Percentiles rank a stretch among this genome's conserved stretches.
Conservation (phyloP, 1,140 invertebrate species). For the Lineus longissimus region DNA sequence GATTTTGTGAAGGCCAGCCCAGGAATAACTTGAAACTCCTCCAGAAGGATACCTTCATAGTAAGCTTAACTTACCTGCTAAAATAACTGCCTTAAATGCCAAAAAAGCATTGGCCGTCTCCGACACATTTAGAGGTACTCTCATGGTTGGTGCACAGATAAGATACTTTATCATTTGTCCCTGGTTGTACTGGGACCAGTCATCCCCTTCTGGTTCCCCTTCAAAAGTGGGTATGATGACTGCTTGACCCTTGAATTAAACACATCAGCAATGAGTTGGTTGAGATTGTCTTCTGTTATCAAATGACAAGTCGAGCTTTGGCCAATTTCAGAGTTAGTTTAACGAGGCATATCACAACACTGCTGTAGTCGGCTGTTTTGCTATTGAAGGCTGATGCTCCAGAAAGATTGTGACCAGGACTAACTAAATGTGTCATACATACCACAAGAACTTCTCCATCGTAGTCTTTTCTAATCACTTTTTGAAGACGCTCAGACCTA, state of each 20-base stretch:
- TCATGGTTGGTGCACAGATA: slow-evolving; percentile 40
- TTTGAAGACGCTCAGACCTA: slow-evolving; percentile 38
- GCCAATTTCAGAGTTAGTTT: no score
- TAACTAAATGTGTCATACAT: slow-evolving; percentile 14
- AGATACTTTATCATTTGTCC: slow-evolving; percentile 38
- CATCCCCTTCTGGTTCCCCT: slow-evolving; percentile 14
- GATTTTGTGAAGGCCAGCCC: no score
- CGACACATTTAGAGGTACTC: slow-evolving; percentile 31
- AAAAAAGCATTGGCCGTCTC: slow-evolving; percentile 35
- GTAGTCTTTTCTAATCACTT: slow-evolving; percentile 30
- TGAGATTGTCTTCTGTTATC: no score
- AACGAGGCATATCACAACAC: no score
- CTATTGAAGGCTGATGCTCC: no score
- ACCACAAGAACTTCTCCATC: slow-evolving; percentile 42
- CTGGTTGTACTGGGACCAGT: slow-evolving; percentile 26
- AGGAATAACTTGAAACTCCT: no score
- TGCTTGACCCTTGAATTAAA: slow-evolving; percentile 33
- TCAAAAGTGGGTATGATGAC: slow-evolving; percentile 34
- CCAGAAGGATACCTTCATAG: no score
- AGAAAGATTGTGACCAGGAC: no score
- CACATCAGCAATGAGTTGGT: background rate
- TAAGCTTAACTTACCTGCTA: slow-evolving; percentile 36
- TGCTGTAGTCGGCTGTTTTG: no score
- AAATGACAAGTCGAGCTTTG: no score
- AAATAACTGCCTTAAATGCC: slow-evolving; percentile 38